These are phyloP conservation scores for Danio albolineatus DNA, from an alignment of 2,797 vertebrate genomes.

Conservation along the genomic window DNA sequence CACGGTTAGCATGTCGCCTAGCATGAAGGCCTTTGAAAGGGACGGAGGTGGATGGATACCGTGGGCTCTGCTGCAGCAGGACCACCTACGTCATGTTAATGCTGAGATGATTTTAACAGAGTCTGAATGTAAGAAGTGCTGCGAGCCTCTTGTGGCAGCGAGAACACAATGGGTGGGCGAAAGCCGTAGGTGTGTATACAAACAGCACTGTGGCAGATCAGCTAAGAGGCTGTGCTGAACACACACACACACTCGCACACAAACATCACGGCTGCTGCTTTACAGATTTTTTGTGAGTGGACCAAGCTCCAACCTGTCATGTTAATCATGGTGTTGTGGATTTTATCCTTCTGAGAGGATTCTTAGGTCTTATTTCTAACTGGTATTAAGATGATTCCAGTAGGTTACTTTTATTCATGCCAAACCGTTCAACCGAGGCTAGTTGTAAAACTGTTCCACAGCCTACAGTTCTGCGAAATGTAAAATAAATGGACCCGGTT, in stretches of 20 bases:
- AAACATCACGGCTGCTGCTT: not conserved
- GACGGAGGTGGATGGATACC: slow-evolving; percentile 31
- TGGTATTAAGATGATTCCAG: too few relatives aligned
- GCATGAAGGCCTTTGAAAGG: slow-evolving; percentile 22
- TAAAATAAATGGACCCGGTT: too few relatives aligned
- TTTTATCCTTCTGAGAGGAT: slow-evolving; percentile 32
- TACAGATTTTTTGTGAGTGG: not conserved
- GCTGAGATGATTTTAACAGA: slow-evolving; percentile 35
- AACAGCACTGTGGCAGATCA: slow-evolving; percentile 20
- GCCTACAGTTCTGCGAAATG: too few relatives aligned
- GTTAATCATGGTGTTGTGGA: slow-evolving; percentile 54
- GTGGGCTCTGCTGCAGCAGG: slow-evolving; percentile 11
- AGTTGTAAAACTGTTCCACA: too few relatives aligned
- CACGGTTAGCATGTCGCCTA: not conserved
- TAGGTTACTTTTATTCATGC: too few relatives aligned
- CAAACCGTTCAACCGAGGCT: too few relatives aligned
- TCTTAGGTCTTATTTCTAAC: not conserved
- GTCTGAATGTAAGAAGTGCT: slow-evolving; percentile 35
- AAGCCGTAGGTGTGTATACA: slow-evolving; percentile 45
- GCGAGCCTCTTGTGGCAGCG: slow-evolving; percentile 8
- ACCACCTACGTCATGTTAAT: slow-evolving; percentile 46
- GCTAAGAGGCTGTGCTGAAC: slow-evolving; percentile 15
- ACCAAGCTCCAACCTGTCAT: slow-evolving; percentile 49
- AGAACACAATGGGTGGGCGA: slow-evolving; percentile 36
- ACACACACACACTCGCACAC: slow-evolving; percentile 1